Evolutionary conservation across 2,797 vertebrate species (phyloP).

Genomic region (Sebastes diploproa): DNA sequence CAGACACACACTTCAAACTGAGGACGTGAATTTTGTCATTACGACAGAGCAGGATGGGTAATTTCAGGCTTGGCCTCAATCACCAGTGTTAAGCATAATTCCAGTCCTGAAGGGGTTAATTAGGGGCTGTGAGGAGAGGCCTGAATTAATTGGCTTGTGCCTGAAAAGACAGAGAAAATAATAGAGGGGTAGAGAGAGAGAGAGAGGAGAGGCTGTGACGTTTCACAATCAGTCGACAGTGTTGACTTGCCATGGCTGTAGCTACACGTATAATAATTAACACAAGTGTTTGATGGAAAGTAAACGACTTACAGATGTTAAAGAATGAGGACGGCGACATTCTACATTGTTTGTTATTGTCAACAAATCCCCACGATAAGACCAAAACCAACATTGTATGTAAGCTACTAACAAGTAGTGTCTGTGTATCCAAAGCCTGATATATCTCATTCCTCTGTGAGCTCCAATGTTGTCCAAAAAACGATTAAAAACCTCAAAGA

Average conservation of each 20-base stretch:
- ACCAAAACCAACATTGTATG: neutral
- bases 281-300: conserved; percentile 1
- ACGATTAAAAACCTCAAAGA: neutral
- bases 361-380: neutral
- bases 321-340: neutral
- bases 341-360: neutral
- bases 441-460: neutral
- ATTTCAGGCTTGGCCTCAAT: conserved; percentile 82
- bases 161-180: conserved; percentile 72
- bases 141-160: conserved; percentile 79
- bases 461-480: neutral
- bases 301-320: neutral
- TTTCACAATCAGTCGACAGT: conserved; percentile 70
- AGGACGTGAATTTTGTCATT: conserved; percentile 60
- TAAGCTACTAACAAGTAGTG: neutral
- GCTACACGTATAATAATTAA: conserved; percentile 47
- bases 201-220: conserved; percentile 17
- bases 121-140: conserved; percentile 75
- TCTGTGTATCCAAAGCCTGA: neutral
- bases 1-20: conserved; percentile 31
- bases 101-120: conserved; percentile 83
- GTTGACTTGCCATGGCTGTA: conserved; percentile 61
- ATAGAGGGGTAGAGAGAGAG: conserved; percentile 22
- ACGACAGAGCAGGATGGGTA: conserved; percentile 71
- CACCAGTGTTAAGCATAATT: conserved; percentile 78